Evolutionary conservation across 1,140 invertebrate genomes (phyloP).

Genomic region (Cataglyphis hispanica): DNA sequence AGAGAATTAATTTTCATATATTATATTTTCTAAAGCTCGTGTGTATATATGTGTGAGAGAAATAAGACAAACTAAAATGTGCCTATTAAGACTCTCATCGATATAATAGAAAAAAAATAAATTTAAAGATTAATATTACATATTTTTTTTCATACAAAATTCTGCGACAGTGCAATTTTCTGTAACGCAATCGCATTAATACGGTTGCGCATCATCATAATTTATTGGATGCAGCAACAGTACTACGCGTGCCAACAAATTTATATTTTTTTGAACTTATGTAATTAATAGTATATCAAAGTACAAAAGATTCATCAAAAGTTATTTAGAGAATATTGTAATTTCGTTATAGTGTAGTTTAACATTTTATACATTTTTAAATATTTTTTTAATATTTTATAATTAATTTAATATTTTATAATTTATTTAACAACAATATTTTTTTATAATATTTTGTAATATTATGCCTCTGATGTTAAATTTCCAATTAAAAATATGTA

Average conservation of each 20-base stretch:
- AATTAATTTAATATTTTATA: background rate
- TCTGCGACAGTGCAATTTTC: constrained; percentile 8
- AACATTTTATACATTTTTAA: constrained; percentile 1
- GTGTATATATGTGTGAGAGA: background rate
- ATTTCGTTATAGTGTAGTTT: too few relatives aligned
- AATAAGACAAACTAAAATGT: background rate
- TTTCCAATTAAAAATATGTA: background rate
- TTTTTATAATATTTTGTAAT: background rate
- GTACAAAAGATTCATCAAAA: background rate
- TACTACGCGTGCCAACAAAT: constrained; percentile 13
- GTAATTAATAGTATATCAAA: constrained; percentile 16
- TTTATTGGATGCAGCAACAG: constrained; percentile 30
- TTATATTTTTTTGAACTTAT: background rate
- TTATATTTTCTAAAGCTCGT: background rate
- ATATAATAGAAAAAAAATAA: background rate
- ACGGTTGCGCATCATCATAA: constrained; percentile 22
- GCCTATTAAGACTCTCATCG: background rate
- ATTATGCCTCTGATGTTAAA: background rate
- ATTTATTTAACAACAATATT: background rate
- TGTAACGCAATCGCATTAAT: constrained; percentile 33
- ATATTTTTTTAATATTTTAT: background rate
- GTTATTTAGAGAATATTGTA: background rate
- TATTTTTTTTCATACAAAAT: constrained; percentile 4
- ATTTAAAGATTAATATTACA: background rate
- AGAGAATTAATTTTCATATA: background rate